Base-by-base conservation (phyloP, 2,113 vertebrate species). In the Neolamprologus brichardi region DNA sequence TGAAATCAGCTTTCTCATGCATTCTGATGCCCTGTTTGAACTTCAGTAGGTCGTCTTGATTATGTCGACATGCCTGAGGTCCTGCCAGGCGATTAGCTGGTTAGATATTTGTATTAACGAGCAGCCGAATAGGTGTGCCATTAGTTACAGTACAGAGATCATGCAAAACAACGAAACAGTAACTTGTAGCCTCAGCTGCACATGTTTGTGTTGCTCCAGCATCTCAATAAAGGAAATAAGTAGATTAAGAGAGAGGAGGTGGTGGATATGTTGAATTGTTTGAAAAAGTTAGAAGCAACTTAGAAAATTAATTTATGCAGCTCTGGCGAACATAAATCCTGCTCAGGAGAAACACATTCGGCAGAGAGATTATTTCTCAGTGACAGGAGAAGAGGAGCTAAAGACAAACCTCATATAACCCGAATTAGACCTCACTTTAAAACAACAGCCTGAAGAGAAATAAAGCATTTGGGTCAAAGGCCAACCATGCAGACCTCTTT, bases 401-500 rank as follows among this genome's bases (percentile, higher is more conserved):
- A 78, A 78, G 14, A 34, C 8, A 15, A 39, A 98, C 98, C 98
- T 96, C 95, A 80, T 30, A 96, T 94, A 81, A 96, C 96, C 87
- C 94, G 70, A 15, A 92, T 94, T 20, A 97, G 81, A 64, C 98
- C 98, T 93, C 98, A 94, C 84, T 97, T 95, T 88, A 99, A 94
- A 4, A 98, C 95, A n/a, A 91, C 97, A 89, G 85, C 95, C 98
- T 99, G 91, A 46, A 46, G 89, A 83, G 91, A 75, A 75, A 75
- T 75, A 46, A 75, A 11, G 2, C 23, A 75, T 46, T 75, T 70
- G 18, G 64, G 12, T 6, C 64, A 41, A 41, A 70, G 7, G 12
- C 7, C 72, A n/a, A 10, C 49, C 30, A 62, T 62, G 30, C 2
- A 62, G 9, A 95, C 96, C 96, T 95, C 88, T 97, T 94, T 58